phyloP scores from a whole-genome alignment of 1,140 invertebrate genomes.

The Aphelenchoides fujianensis region DNA sequence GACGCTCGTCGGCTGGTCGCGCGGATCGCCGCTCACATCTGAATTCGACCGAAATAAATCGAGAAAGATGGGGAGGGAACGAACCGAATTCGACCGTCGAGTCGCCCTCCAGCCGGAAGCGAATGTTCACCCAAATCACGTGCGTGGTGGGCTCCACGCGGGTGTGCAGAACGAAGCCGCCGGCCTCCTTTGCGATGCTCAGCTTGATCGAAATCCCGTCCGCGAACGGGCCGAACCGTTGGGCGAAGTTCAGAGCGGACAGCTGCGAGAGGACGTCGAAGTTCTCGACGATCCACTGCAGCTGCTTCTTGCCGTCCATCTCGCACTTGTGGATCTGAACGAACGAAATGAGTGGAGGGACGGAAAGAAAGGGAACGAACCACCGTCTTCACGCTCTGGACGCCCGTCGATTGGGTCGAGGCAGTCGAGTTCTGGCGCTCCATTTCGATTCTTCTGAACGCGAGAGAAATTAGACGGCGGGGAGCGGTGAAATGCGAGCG shows the following conservation, averaged over 20 bases:
- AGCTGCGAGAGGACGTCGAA: not conserved
- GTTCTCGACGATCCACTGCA: constrained; percentile 1
- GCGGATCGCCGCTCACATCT: not conserved
- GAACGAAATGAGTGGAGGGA: not conserved
- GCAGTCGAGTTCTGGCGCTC: not conserved
- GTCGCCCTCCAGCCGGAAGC: not conserved
- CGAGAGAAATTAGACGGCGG: too few relatives aligned
- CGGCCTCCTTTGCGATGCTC: not conserved
- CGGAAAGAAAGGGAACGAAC: not conserved
- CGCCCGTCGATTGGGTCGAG: too few relatives aligned
- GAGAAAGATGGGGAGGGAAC: not conserved
- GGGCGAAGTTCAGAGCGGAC: not conserved
- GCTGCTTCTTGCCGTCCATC: not conserved
- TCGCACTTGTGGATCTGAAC: not conserved
- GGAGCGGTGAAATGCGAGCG: too few relatives aligned
- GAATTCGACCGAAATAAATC: not conserved
- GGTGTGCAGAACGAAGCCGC: not conserved
- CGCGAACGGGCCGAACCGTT: not conserved
- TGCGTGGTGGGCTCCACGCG: not conserved
- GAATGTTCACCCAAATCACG: not conserved
- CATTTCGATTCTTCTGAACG: too few relatives aligned
- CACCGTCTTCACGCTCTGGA: not conserved
- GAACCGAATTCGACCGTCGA: not conserved
- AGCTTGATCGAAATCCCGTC: not conserved
- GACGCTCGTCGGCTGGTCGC: not conserved